Conservation (phyloP, 2,797 vertebrate genomes). For the Enteromius paludinosus region DNA sequence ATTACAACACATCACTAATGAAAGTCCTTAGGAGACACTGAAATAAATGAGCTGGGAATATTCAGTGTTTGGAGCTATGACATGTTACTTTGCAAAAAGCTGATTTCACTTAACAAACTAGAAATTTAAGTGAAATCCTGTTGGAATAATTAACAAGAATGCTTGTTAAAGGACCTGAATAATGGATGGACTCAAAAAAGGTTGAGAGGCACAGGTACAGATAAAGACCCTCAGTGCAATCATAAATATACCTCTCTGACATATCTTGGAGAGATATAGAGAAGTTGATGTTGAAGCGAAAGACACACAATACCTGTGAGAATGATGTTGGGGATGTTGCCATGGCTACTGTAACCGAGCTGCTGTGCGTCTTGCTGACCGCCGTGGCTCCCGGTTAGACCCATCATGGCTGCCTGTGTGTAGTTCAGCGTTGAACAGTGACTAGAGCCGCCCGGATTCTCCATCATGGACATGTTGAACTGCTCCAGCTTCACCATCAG, state of each 20-base stretch:
- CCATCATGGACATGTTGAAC: conserved; percentile 99
- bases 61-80: background rate
- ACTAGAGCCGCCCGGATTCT: conserved; percentile 92
- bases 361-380: conserved; percentile 90
- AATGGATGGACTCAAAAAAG: background rate
- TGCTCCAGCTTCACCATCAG: conserved; percentile 86
- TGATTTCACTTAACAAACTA: background rate
- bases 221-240: background rate
- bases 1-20: background rate
- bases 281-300: background rate
- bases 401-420: conserved; percentile 98
- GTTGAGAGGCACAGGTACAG: background rate
- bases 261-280: background rate
- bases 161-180: background rate
- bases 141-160: background rate
- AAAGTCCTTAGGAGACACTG: background rate
- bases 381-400: conserved; percentile 87
- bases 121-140: background rate
- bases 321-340: conserved; percentile 98
- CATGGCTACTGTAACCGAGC: conserved; percentile 89
- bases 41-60: background rate
- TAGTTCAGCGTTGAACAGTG: conserved; percentile 96
- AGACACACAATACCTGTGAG: conserved; percentile 85
- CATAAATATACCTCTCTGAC: background rate
- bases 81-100: background rate